Evolutionary conservation across 2,113 vertebrate species (phyloP).

Genomic region (Saccopteryx bilineata): DNA sequence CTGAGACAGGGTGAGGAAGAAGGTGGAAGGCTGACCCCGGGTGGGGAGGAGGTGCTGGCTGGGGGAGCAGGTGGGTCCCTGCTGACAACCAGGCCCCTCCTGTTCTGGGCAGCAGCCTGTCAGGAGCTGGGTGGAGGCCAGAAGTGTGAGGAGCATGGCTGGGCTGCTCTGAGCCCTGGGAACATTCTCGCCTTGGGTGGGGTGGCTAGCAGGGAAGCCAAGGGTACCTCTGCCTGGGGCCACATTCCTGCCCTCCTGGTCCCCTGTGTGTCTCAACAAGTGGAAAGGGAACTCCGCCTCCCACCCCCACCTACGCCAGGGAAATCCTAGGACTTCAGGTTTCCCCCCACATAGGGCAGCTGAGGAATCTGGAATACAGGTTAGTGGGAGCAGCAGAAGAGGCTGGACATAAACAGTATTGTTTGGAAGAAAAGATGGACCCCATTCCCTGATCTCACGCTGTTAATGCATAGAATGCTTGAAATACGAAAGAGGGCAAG

Average conservation of each 20-base stretch:
- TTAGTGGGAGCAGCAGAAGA: not conserved
- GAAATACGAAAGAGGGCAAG: not conserved
- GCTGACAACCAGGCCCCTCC: not conserved
- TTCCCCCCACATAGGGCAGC: not conserved
- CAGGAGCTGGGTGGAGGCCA: not conserved
- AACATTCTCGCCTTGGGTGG: not conserved
- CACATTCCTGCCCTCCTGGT: rapidly evolving
- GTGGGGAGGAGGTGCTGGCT: not conserved
- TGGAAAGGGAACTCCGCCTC: not conserved
- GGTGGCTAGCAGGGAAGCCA: not conserved
- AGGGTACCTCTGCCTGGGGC: not conserved
- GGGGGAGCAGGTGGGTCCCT: not conserved
- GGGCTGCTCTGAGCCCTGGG: not conserved
- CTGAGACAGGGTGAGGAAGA: not conserved
- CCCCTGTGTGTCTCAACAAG: not conserved
- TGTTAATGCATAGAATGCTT: not conserved
- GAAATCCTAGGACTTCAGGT: not conserved
- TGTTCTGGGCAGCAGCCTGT: too few relatives aligned
- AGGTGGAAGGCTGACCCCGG: not conserved
- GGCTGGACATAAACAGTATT: not conserved
- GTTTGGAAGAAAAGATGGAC: not conserved
- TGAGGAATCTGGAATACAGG: not conserved
- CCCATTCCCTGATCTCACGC: not conserved
- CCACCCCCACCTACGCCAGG: not conserved
- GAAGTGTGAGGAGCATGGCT: not conserved